Conservation (phyloP, 1,140 invertebrate genomes). For the Drosophila truncata region DNA sequence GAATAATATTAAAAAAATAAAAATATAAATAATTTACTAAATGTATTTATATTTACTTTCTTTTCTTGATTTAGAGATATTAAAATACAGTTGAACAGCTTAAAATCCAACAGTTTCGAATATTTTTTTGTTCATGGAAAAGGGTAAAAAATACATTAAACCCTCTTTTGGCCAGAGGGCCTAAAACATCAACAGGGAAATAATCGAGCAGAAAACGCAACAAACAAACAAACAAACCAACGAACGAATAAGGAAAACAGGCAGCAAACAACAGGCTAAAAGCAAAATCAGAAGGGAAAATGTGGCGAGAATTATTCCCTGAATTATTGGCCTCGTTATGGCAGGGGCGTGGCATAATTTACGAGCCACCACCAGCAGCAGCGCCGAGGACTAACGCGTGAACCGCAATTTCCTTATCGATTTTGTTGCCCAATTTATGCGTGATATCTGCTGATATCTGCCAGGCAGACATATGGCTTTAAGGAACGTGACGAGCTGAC, state of each 20-base stretch:
- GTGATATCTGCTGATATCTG: constrained; percentile 30
- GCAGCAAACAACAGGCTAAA: constrained; percentile 7
- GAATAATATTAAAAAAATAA: neutral
- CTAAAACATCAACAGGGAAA: constrained; percentile 41
- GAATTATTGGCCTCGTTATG: constrained; percentile 79
- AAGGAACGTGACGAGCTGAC: constrained; percentile 53
- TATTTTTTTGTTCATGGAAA: neutral
- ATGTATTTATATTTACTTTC: neutral
- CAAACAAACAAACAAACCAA: constrained; percentile 37
- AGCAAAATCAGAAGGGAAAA: constrained; percentile 65
- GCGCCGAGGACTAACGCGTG: constrained; percentile 16
- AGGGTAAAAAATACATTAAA: constrained; percentile 40
- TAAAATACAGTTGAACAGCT: no score
- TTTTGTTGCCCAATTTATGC: constrained; percentile 67
- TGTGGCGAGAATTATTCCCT: constrained; percentile 77
- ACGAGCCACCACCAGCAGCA: constrained; percentile 20
- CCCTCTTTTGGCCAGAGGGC: constrained; percentile 13
- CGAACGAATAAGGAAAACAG: constrained; percentile 3
- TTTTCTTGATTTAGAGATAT: neutral
- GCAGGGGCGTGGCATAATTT: constrained; percentile 78
- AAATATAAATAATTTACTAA: neutral
- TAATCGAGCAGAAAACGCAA: constrained; percentile 39
- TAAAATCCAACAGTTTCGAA: no score
- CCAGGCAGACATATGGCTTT: constrained; percentile 62
- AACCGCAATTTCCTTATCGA: constrained; percentile 60